phyloP scores from a whole-genome alignment of 2,888 invertebrate genomes.

The Drosophila diplacantha region DNA sequence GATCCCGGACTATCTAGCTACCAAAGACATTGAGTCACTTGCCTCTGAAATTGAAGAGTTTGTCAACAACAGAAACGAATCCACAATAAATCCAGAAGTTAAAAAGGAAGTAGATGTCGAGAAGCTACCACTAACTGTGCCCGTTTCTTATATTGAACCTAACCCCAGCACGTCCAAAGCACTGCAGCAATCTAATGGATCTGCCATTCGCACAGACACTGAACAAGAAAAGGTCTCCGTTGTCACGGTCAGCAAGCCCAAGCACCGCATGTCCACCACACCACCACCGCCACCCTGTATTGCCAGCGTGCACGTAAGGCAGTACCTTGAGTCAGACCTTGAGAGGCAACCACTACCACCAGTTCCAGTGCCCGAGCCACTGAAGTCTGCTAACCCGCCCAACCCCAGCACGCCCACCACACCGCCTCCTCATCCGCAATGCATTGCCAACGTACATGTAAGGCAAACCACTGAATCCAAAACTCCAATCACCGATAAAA shows the following conservation, averaged over 20 bases:
- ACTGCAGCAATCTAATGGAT: constrained; percentile 11
- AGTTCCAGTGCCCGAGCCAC: background rate
- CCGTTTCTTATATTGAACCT: constrained; percentile 9
- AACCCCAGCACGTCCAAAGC: constrained; percentile 23
- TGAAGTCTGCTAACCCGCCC: background rate
- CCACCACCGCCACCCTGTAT: constrained; percentile 14
- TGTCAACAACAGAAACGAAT: constrained; percentile 47
- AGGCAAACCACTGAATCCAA: constrained; percentile 4
- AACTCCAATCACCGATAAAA: background rate
- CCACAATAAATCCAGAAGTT: constrained; percentile 11
- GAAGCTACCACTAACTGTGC: constrained; percentile 3
- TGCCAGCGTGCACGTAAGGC: constrained; percentile 15
- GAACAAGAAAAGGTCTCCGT: constrained; percentile 11
- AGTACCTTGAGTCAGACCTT: constrained; percentile 1
- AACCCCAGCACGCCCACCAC: constrained; percentile 4
- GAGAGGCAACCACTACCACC: constrained; percentile 4
- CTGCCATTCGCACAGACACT: constrained; percentile 3
- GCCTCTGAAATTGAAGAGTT: constrained; percentile 61
- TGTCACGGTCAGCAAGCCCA: background rate
- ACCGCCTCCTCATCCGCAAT: background rate
- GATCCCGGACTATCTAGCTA: constrained; percentile 26
- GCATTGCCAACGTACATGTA: constrained; percentile 18
- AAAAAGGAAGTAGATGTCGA: constrained; percentile 5
- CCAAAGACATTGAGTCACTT: constrained; percentile 52
- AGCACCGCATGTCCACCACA: constrained; percentile 7